Evolutionary conservation across 2,888 invertebrate genomes (phyloP).

Genomic region (Sarcophaga carnaria): DNA sequence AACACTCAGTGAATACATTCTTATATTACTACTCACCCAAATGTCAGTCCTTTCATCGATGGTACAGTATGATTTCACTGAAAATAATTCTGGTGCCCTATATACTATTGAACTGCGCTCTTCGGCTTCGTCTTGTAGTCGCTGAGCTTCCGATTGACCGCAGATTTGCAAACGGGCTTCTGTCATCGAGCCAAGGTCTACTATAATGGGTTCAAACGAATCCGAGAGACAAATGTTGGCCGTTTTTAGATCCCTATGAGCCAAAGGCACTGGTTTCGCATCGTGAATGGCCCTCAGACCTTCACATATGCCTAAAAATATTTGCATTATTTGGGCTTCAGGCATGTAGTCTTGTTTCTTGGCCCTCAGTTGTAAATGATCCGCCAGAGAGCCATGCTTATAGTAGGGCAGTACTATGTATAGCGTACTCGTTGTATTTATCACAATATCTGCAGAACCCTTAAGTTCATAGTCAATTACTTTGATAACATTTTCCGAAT

Average conservation of each 20-base stretch:
- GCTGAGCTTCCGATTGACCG: slow-evolving; percentile 87
- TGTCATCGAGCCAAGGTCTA: slow-evolving; percentile 90
- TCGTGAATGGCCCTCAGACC: slow-evolving; percentile 89
- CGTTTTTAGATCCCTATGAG: slow-evolving; percentile 93
- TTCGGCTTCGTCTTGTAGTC: slow-evolving; percentile 90
- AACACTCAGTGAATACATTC: neutral
- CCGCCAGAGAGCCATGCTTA: slow-evolving; percentile 89
- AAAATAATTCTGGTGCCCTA: slow-evolving; percentile 93
- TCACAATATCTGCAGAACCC: slow-evolving; percentile 86
- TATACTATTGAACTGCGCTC: slow-evolving; percentile 94
- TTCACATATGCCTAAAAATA: slow-evolving; percentile 89
- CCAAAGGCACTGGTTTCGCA: slow-evolving; percentile 87
- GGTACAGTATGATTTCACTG: slow-evolving; percentile 90
- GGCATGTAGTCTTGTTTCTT: slow-evolving; percentile 85
- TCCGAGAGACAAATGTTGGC: slow-evolving; percentile 91
- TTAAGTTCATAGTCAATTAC: slow-evolving; percentile 87
- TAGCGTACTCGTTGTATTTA: slow-evolving; percentile 87
- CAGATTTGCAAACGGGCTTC: slow-evolving; percentile 85
- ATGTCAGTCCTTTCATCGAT: slow-evolving; percentile 93
- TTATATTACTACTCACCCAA: slow-evolving; percentile 83
- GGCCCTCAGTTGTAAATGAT: slow-evolving; percentile 85
- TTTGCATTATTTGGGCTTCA: slow-evolving; percentile 85
- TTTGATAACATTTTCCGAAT: slow-evolving; percentile 89
- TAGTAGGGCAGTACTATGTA: slow-evolving; percentile 90
- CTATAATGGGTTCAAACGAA: slow-evolving; percentile 88